These are phyloP conservation scores for Quadroppia sp. DNA, from an alignment of 2,888 invertebrate genomes.

Conservation along the genomic window DNA sequence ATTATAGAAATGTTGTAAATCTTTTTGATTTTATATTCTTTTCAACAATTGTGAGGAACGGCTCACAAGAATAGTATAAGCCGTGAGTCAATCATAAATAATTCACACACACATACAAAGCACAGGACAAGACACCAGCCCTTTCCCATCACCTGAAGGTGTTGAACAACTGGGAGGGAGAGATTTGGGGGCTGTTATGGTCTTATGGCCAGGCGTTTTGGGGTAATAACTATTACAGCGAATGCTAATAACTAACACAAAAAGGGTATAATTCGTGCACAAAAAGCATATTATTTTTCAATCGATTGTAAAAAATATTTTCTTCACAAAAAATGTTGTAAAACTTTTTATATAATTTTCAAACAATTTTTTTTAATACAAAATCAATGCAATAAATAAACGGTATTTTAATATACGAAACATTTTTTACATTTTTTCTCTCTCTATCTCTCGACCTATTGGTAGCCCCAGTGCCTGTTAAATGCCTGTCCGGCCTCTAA, in stretches of 20 bases:
- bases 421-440: too few relatives aligned
- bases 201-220: neutral
- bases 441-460: neutral
- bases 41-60: conserved; percentile 16
- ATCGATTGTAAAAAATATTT: neutral
- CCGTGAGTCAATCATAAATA: conserved; percentile 19
- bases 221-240: neutral
- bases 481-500: neutral
- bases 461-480: neutral
- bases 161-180: neutral
- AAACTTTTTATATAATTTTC: too few relatives aligned
- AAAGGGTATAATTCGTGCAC: neutral
- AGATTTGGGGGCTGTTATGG: neutral
- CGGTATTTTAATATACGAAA: too few relatives aligned
- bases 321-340: too few relatives aligned
- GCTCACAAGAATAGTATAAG: too few relatives aligned
- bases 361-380: neutral
- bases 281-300: neutral
- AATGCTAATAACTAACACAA: neutral
- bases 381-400: too few relatives aligned
- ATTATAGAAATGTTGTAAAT: conserved; percentile 5
- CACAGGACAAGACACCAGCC: neutral
- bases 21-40: conserved; percentile 22
- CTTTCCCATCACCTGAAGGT: conserved; percentile 3
- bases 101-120: neutral